Conservation (phyloP, 2,113 vertebrate genomes). For the Xiphophorus maculatus region DNA sequence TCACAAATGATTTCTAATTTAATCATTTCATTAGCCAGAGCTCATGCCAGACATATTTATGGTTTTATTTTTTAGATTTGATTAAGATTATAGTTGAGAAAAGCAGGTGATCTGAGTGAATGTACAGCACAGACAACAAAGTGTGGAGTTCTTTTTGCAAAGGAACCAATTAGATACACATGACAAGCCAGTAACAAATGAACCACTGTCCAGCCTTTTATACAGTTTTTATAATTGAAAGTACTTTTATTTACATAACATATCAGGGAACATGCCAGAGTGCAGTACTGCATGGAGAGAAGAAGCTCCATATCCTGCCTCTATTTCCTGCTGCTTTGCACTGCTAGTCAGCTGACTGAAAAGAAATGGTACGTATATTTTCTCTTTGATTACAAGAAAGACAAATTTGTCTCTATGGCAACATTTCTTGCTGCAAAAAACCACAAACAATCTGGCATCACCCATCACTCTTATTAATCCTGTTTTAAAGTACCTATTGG, state of each 20-base stretch:
- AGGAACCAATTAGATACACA: not conserved
- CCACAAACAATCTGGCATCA: not conserved
- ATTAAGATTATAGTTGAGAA: constrained; percentile 33
- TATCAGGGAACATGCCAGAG: no score
- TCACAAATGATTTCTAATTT: not conserved
- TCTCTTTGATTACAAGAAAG: not conserved
- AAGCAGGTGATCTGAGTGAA: constrained; percentile 18
- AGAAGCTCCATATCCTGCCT: no score
- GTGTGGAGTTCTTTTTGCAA: constrained; percentile 2
- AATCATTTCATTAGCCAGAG: not conserved
- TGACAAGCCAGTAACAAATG: not conserved
- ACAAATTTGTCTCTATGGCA: not conserved
- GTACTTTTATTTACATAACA: no score
- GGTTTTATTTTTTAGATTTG: constrained; percentile 12
- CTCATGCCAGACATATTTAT: not conserved
- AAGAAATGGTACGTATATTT: no score
- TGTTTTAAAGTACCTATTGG: not conserved
- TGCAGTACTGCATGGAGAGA: no score
- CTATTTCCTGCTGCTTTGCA: no score
- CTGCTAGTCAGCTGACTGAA: no score
- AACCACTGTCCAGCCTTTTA: no score
- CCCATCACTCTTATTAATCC: not conserved
- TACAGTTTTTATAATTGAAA: no score
- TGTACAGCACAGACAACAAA: not conserved
- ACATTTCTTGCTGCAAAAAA: not conserved